Percentiles rank a stretch among this genome's conserved stretches.
Conservation (phyloP, 1,140 invertebrate genomes). For the Theocolax elegans region DNA sequence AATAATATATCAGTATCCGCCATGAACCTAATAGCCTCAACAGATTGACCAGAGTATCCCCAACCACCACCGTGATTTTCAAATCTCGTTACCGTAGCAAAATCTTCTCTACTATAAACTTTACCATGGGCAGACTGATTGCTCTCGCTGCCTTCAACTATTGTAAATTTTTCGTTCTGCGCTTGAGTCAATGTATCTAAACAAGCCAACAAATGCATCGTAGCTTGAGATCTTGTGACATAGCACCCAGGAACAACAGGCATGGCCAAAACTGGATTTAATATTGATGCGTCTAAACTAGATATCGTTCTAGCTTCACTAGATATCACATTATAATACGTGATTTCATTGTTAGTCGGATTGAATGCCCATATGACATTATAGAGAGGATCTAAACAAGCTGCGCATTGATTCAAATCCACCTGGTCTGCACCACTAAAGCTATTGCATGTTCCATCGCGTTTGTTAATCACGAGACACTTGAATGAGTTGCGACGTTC, state of each 20-base stretch:
- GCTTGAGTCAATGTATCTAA: slow-evolving; percentile 88
- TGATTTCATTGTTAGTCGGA: slow-evolving; percentile 76
- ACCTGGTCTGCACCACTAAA: slow-evolving; percentile 83
- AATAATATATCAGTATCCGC: slow-evolving; percentile 92
- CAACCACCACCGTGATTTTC: slow-evolving; percentile 97
- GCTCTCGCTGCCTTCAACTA: slow-evolving; percentile 68
- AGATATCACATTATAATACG: slow-evolving; percentile 85
- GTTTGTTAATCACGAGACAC: slow-evolving; percentile 85
- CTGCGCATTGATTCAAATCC: slow-evolving; percentile 78
- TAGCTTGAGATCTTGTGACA: slow-evolving; percentile 85
- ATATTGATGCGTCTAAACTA: slow-evolving; percentile 68
- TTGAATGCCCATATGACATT: slow-evolving; percentile 88
- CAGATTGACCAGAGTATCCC: slow-evolving; percentile 96
- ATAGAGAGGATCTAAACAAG: slow-evolving; percentile 89
- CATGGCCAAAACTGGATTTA: slow-evolving; percentile 84
- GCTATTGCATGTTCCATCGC: slow-evolving; percentile 84
- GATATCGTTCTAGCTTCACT: slow-evolving; percentile 70
- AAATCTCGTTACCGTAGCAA: slow-evolving; percentile 87
- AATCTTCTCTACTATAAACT: slow-evolving; percentile 82
- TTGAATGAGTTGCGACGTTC: slow-evolving; percentile 78
- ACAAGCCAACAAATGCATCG: slow-evolving; percentile 88
- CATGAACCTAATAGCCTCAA: slow-evolving; percentile 94
- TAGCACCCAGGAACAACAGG: slow-evolving; percentile 77
- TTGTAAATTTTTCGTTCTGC: slow-evolving; percentile 76
- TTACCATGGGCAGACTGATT: slow-evolving; percentile 67